Base-by-base conservation (phyloP, 2,113 vertebrate species). In the Cyanocitta stelleri region DNA sequence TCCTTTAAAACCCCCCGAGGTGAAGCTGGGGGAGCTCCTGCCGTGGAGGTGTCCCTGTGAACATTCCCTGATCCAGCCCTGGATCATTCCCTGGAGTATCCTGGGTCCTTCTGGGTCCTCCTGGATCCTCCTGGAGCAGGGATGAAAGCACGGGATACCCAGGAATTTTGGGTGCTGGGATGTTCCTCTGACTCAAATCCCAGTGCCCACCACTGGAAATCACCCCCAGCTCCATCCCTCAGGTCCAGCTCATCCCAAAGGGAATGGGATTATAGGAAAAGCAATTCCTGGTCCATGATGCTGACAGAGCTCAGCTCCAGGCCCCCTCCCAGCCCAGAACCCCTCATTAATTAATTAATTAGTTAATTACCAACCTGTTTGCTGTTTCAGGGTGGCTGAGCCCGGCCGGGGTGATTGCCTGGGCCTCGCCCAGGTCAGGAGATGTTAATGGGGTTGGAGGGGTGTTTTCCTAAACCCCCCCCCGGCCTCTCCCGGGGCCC, bases 161-260 rank as follows among this genome's bases (percentile, higher is more conserved):
- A 49, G 41, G 32, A 20, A 44, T 2, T 3, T 2, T 3, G 35
- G 76, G 35, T 27, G 16, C 64, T 72, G 46, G 58, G 48, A 2
- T 35, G 48, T 44, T 56, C 46, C 22, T 32, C 13, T 18, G 41
- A 41, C 32, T 76, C 61, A 51, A 21, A 37, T 27, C 48, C 85
- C 4, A 1, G 18, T 30, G n/a, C n/a, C 30, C 55, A 24, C 19
- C 30, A 0, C 35, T 0, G 1, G 7, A 21, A 30, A 11, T 82
- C 67, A n/a, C 51, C 63, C 59, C 16, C 63, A 23, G 52, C 29
- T 66, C 26, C 67, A 9, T 46, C 46, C 37, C 2, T 1, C 41
- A 35, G 41, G 24, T 13, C 32, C 54, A 24, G 32, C 8, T 2
- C 68, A 41, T 76, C 86, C 89, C 32, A 1, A 26, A 41, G 64